A percentile compares a stretch with the other conserved stretches of the same genome.
Evolutionary conservation across 2,113 vertebrate genomes (phyloP).

Genomic region (Tautogolabrus adspersus): DNA sequence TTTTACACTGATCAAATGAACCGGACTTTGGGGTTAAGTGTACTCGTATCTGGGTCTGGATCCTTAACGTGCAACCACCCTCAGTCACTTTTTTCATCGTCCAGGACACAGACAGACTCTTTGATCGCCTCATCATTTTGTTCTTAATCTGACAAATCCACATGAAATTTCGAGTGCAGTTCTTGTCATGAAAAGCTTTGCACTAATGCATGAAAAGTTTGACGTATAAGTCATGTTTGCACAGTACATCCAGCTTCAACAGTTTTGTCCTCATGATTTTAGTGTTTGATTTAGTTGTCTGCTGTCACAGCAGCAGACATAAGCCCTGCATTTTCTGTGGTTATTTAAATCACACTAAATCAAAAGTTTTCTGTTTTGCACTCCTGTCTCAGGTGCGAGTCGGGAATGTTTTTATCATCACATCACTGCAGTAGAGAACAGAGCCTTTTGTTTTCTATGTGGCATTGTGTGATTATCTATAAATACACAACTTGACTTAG

Average conservation of each 20-base stretch:
- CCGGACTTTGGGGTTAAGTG: too few species aligned
- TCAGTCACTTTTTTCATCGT: too few species aligned
- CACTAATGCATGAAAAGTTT: neutral
- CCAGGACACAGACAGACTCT: too few species aligned
- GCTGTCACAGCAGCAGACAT: conserved; percentile 11
- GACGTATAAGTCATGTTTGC: neutral
- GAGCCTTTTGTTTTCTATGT: conserved; percentile 45
- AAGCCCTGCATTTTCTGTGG: conserved; percentile 15
- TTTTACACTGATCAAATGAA: too few species aligned
- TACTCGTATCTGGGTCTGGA: too few species aligned
- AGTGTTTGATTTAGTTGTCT: conserved; percentile 8
- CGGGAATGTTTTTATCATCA: conserved; percentile 46
- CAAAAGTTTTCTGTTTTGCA: conserved; percentile 36
- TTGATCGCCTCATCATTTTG: too few species aligned
- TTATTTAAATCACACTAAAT: conserved; percentile 52
- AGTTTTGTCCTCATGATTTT: neutral
- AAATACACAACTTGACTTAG: conserved; percentile 56
- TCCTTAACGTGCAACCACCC: too few species aligned
- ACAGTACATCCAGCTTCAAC: neutral
- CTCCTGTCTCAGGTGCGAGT: conserved; percentile 48
- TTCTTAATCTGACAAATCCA: too few species aligned
- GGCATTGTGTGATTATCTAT: conserved; percentile 63
- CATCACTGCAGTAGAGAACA: conserved; percentile 30
- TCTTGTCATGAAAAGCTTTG: neutral
- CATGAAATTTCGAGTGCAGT: too few species aligned